Evolutionary conservation across 1,140 invertebrate genomes (phyloP).

Genomic region (Magallana gigas): DNA sequence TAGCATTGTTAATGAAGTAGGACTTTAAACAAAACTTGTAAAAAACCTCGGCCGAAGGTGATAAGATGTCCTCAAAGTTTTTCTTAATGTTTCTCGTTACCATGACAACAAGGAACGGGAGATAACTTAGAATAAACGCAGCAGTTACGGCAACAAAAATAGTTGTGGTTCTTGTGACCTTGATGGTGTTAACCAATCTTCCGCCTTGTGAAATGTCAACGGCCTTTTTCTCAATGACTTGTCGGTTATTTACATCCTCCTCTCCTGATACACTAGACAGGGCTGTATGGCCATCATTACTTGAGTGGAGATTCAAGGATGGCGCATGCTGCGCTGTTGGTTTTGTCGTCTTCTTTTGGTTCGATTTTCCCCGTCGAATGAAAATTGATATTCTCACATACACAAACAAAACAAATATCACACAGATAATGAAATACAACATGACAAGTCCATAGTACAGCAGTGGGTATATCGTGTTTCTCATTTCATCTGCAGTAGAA

Average conservation of each 20-base stretch:
- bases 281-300: background rate
- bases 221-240: background rate
- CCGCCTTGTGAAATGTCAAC: background rate
- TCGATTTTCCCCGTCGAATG: constrained; percentile 4
- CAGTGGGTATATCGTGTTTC: constrained; percentile 69
- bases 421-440: constrained; percentile 67
- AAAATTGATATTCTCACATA: constrained; percentile 14
- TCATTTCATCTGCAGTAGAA: constrained; percentile 72
- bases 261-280: background rate
- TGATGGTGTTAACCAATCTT: constrained; percentile 40
- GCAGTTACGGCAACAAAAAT: constrained; percentile 56
- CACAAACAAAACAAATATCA: constrained; percentile 35
- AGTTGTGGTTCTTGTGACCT: constrained; percentile 51
- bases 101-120: constrained; percentile 57
- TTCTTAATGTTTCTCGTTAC: constrained; percentile 53
- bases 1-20: constrained; percentile 59
- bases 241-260: background rate
- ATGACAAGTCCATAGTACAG: constrained; percentile 71
- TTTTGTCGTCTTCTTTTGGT: background rate
- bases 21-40: constrained; percentile 60
- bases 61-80: constrained; percentile 45
- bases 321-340: background rate
- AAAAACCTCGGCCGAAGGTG: constrained; percentile 46
- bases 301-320: background rate
- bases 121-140: constrained; percentile 55